Evolutionary conservation across 2,797 vertebrate genomes (phyloP), one percentile per base, ranked within the genome.

Genomic region (Tachyglossus aculeatus): DNA sequence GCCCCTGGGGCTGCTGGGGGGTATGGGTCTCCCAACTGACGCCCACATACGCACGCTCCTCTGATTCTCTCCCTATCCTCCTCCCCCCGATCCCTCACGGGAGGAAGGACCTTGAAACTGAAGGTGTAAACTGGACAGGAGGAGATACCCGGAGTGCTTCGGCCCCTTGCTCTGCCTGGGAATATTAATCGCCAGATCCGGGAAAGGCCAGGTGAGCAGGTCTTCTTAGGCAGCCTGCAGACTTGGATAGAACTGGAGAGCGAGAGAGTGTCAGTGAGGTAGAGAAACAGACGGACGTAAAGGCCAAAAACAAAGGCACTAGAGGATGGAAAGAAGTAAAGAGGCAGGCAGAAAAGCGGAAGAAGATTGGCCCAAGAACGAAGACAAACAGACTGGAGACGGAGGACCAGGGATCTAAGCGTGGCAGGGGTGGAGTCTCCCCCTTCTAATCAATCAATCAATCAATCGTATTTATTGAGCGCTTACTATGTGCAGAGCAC

Each of bases 191-290:
- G 41, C 51, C 54, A 52, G 48, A 39, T 57, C 69, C 67, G 62
- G 45, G 31, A 48, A 29, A 32, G 66, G 32, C 37, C 34, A 63
- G 60, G 64, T 29, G 29, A 43, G 64, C 74, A 77, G 55, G 62
- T 77, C 71, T 77, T 58, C 80, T 83, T 78, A 16, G 78, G 65
- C 60, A 71, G 51, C 69, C 67, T 33, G 15, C 24, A 38, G 34
- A 34, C 15, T 11, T 16, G 14, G 22, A 19, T 13, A 9, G 33
- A 38, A 21, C 31, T 16, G 32, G 21, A 34, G 22, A 4, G 6
- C 25, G 34, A 48, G 45, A 24, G 18, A 6, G n/a, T 12, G 48
- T 7, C 15, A 16, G 22, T 16, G 19, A 16, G 15, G 6, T 39
- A 9, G 22, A 25, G 22, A 25, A 27, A 44, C 14, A 3, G 3